These are phyloP conservation scores for Lethocerus indicus DNA, from an alignment of 1,140 invertebrate genomes.

Conservation along the genomic window DNA sequence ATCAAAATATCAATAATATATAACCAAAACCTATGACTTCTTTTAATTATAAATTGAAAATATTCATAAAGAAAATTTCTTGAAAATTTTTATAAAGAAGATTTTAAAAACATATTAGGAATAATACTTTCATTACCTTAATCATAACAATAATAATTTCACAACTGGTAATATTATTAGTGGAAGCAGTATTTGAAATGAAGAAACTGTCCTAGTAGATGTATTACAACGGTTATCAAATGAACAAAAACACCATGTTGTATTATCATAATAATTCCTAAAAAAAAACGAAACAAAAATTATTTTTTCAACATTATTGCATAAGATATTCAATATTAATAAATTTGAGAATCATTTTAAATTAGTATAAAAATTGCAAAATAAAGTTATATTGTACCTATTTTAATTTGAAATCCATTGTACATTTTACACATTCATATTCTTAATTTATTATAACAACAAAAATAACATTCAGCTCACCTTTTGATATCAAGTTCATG, in stretches of 20 bases:
- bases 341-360: neutral
- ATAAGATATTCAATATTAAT: neutral
- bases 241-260: constrained; percentile 80
- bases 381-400: neutral
- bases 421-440: neutral
- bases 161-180: too few relatives aligned
- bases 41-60: too few relatives aligned
- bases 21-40: too few relatives aligned
- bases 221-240: constrained; percentile 75
- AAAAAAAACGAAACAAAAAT: constrained; percentile 23
- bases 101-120: too few relatives aligned
- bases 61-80: too few relatives aligned
- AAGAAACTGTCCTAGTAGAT: neutral
- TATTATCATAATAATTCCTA: constrained; percentile 66
- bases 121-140: too few relatives aligned
- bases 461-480: constrained; percentile 24
- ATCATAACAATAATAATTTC: too few relatives aligned
- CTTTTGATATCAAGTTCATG: constrained; percentile 70
- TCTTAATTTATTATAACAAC: neutral
- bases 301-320: neutral
- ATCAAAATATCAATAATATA: too few relatives aligned
- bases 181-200: neutral
- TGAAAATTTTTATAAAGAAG: too few relatives aligned
- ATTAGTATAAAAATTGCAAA: neutral
- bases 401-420: neutral